Conservation (phyloP, 2,797 vertebrate species). For the Micrastur ruficollis region DNA sequence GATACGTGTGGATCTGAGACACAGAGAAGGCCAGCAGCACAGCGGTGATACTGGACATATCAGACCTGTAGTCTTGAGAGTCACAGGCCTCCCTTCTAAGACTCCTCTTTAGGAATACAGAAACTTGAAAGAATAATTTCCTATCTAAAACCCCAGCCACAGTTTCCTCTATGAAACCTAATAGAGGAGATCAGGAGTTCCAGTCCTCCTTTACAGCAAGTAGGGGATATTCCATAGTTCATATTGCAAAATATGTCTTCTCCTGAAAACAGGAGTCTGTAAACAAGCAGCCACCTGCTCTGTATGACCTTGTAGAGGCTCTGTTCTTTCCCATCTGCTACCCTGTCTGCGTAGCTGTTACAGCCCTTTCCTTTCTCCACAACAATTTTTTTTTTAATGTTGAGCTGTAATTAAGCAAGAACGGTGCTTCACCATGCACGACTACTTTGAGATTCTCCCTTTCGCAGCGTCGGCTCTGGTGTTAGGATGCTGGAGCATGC, state of each 20-base stretch:
- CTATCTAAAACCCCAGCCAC: neutral
- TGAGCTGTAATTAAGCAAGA: neutral
- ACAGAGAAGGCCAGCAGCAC: neutral
- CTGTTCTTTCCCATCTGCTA: neutral
- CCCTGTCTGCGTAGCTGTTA: neutral
- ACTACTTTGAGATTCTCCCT: neutral
- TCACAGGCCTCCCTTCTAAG: neutral
- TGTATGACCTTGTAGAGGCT: neutral
- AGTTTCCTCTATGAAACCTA: neutral
- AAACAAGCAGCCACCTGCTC: neutral
- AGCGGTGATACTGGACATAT: neutral
- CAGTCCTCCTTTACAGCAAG: neutral
- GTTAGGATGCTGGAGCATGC: neutral
- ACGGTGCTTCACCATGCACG: rapidly evolving
- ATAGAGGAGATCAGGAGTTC: neutral
- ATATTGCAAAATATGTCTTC: neutral
- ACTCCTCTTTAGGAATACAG: neutral
- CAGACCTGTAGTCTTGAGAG: neutral
- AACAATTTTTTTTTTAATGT: neutral
- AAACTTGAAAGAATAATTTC: neutral
- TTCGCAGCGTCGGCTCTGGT: rapidly evolving
- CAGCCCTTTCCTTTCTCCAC: neutral
- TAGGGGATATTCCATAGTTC: neutral
- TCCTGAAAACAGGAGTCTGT: neutral
- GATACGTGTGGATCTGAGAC: neutral